Evolutionary conservation across 2,113 vertebrate species (phyloP).

Genomic region (Patagioenas fasciata): DNA sequence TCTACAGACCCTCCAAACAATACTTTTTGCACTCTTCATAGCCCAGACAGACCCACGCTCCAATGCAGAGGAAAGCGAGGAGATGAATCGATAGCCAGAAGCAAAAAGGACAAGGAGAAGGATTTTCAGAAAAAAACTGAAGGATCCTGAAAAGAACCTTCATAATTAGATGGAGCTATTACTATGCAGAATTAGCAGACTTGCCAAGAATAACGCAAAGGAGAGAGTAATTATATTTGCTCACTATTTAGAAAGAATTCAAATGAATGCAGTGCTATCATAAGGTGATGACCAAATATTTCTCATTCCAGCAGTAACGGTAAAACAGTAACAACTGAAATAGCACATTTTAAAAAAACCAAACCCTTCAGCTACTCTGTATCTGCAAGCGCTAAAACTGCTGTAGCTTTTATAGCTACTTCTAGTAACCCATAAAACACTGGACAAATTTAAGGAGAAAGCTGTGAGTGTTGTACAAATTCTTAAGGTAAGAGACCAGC

Average conservation of each 20-base stretch:
- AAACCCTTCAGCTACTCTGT: neutral
- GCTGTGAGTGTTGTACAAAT: neutral
- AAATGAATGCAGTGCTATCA: neutral
- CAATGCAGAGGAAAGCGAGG: neutral
- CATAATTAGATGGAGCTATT: neutral
- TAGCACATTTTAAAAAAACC: neutral
- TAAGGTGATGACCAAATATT: constrained; percentile 5
- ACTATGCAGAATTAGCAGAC: neutral
- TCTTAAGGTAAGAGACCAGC: neutral
- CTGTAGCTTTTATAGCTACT: constrained; percentile 7
- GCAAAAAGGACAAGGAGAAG: neutral
- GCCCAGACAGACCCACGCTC: neutral
- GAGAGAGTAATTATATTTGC: neutral
- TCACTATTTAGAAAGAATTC: neutral
- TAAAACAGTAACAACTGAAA: constrained; percentile 39
- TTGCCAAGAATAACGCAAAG: neutral
- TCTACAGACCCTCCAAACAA: neutral
- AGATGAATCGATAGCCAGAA: neutral
- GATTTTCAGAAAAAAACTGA: neutral
- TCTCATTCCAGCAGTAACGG: neutral
- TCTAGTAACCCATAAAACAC: constrained; percentile 31
- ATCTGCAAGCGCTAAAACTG: neutral
- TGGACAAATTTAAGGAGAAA: neutral
- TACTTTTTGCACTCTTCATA: neutral
- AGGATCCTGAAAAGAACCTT: neutral